These are phyloP conservation scores for Tangara arthus DNA, from an alignment of 2,797 vertebrate species.

Conservation along the genomic window DNA sequence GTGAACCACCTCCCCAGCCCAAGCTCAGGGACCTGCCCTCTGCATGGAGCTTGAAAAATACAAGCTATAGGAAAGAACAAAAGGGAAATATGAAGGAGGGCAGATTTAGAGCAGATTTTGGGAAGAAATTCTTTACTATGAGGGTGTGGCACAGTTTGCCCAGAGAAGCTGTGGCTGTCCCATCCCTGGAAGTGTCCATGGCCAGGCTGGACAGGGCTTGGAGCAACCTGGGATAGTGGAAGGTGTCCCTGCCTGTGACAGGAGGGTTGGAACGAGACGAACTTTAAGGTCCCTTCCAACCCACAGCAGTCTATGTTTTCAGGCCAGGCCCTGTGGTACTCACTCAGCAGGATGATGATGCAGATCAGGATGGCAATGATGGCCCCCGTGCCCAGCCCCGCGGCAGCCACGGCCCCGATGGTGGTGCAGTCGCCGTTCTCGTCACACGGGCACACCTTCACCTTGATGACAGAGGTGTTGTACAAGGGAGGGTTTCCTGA, in stretches of 20 bases:
- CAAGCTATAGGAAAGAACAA: neutral
- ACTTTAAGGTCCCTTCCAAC: neutral
- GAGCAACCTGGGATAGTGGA: neutral
- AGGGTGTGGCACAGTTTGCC: neutral
- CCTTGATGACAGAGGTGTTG: slow-evolving; percentile 89
- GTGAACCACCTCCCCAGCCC: neutral
- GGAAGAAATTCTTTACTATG: neutral
- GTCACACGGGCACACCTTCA: slow-evolving; percentile 94
- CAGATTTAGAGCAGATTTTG: neutral
- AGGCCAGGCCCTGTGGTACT: slow-evolving; percentile 64
- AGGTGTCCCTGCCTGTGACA: neutral
- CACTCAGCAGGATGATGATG: slow-evolving; percentile 90
- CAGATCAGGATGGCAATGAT: slow-evolving; percentile 93
- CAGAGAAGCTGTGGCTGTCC: neutral
- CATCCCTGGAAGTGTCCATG: neutral
- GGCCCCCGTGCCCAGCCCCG: slow-evolving; percentile 90
- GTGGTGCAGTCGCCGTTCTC: slow-evolving; percentile 91
- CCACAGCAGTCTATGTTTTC: accelerated
- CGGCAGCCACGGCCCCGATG: slow-evolving; percentile 85
- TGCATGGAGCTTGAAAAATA: neutral
- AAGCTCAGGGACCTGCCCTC: neutral
- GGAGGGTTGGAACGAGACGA: neutral
- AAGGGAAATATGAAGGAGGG: neutral
- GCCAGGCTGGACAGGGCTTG: accelerated
- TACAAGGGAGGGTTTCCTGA: slow-evolving; percentile 92